These are phyloP conservation scores for Colius striatus DNA, from an alignment of 2,113 vertebrate genomes.

Conservation along the genomic window DNA sequence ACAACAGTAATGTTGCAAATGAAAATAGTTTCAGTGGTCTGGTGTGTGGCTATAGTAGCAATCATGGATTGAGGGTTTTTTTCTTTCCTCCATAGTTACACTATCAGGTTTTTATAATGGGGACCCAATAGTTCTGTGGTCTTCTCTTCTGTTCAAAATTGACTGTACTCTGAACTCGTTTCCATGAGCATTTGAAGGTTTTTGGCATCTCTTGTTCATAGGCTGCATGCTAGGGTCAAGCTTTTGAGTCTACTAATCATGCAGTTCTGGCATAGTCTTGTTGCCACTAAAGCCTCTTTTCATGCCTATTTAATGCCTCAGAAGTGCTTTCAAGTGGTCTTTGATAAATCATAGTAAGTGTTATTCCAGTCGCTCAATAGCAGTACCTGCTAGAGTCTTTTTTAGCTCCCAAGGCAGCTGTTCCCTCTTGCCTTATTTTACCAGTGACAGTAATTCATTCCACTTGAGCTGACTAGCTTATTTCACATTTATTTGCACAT, in stretches of 20 bases:
- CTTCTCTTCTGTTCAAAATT: not conserved
- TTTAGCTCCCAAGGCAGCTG: constrained; percentile 77
- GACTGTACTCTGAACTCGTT: not conserved
- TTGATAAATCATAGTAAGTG: constrained; percentile 86
- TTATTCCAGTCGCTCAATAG: constrained; percentile 81
- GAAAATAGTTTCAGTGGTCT: not conserved
- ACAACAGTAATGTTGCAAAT: not conserved
- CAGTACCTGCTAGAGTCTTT: constrained; percentile 76
- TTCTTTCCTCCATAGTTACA: not conserved
- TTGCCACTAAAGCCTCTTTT: constrained; percentile 75
- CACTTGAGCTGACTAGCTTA: constrained; percentile 75
- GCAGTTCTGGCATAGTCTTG: constrained; percentile 53
- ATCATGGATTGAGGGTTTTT: not conserved
- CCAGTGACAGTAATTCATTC: constrained; percentile 82
- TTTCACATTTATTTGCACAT: constrained; percentile 77
- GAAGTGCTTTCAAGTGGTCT: constrained; percentile 91
- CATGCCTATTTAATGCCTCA: constrained; percentile 84
- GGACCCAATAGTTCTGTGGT: not conserved
- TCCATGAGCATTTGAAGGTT: constrained; percentile 44
- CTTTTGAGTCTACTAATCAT: constrained; percentile 58
- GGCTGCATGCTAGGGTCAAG: constrained; percentile 61
- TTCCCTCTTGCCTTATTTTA: constrained; percentile 73
- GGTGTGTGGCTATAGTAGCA: not conserved
- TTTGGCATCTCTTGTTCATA: constrained; percentile 35
- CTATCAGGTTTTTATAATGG: not conserved